phyloP scores from a whole-genome alignment of 1,140 invertebrate species.

The Mactra quadrangularis region DNA sequence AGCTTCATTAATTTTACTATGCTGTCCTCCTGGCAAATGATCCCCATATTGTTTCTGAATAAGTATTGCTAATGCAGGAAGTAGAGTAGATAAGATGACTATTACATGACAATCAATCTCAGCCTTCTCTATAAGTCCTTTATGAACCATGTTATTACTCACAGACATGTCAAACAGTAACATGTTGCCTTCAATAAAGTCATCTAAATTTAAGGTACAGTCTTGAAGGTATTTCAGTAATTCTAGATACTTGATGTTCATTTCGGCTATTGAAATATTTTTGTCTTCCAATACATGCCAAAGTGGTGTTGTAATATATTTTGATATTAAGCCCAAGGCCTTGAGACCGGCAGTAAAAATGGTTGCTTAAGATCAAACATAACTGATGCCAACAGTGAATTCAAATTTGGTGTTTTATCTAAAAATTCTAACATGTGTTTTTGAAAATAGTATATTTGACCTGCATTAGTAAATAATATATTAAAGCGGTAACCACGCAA shows the following conservation, averaged over 20 bases:
- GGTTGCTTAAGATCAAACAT: constrained; percentile 4
- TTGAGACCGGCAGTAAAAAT: constrained; percentile 33
- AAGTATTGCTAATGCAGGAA: constrained; percentile 16
- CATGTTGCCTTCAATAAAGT: constrained; percentile 1
- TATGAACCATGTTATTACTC: neutral
- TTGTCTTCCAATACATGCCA: constrained; percentile 40
- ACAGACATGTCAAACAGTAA: neutral
- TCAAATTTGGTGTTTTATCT: neutral
- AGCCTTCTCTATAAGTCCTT: neutral
- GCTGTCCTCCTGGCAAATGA: constrained; percentile 17
- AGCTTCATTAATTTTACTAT: neutral
- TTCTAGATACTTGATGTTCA: constrained; percentile 38
- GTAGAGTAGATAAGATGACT: neutral
- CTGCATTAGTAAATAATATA: constrained; percentile 45
- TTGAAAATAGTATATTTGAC: constrained; percentile 32
- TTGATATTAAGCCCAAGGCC: constrained; percentile 9
- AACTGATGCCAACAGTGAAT: constrained; percentile 22
- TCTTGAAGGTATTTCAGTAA: constrained; percentile 32
- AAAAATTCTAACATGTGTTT: constrained; percentile 14
- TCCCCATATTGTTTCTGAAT: constrained; percentile 1
- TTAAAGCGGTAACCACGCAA: constrained; percentile 36
- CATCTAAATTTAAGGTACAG: neutral
- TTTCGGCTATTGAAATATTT: constrained; percentile 41
- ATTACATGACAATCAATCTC: constrained; percentile 3
- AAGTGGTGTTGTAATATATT: constrained; percentile 34